Percentiles rank a stretch among this genome's conserved stretches.
Evolutionary conservation across 1,140 invertebrate species (phyloP).

Genomic region (Ruditapes philippinarum): DNA sequence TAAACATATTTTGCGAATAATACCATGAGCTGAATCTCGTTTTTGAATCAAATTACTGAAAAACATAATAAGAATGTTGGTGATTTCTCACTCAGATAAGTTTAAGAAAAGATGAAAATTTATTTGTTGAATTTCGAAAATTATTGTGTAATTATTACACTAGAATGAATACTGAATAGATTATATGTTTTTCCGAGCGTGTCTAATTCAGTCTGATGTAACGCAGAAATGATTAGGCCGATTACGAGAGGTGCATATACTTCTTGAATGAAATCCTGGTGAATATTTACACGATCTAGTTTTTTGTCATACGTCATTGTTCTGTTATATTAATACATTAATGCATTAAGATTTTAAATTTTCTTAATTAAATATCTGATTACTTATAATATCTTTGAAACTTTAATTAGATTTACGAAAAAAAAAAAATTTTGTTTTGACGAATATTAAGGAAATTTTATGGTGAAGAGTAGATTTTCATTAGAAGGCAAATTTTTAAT

Average conservation of each 20-base stretch:
- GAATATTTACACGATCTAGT: no score
- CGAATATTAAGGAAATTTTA: no score
- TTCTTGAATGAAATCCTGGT: no score
- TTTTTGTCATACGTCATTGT: no score
- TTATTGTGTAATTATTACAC: not conserved
- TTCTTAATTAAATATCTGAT: no score
- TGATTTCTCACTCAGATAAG: not conserved
- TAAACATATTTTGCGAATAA: slow-evolving; percentile 23
- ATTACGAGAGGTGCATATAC: not conserved
- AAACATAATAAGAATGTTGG: not conserved
- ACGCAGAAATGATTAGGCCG: not conserved
- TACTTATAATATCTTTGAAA: no score
- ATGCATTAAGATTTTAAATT: no score
- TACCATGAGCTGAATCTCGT: not conserved
- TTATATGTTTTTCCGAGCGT: not conserved
- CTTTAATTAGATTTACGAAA: no score
- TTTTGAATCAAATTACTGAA: not conserved
- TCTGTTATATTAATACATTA: no score
- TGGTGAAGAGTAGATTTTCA: no score
- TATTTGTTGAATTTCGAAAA: not conserved
- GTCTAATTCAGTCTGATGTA: not conserved
- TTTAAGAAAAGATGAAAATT: not conserved
- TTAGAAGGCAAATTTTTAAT: no score
- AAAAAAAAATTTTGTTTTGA: no score
- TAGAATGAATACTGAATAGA: not conserved